Conservation (phyloP, 2,797 vertebrate species). For the Margarornis squamiger region DNA sequence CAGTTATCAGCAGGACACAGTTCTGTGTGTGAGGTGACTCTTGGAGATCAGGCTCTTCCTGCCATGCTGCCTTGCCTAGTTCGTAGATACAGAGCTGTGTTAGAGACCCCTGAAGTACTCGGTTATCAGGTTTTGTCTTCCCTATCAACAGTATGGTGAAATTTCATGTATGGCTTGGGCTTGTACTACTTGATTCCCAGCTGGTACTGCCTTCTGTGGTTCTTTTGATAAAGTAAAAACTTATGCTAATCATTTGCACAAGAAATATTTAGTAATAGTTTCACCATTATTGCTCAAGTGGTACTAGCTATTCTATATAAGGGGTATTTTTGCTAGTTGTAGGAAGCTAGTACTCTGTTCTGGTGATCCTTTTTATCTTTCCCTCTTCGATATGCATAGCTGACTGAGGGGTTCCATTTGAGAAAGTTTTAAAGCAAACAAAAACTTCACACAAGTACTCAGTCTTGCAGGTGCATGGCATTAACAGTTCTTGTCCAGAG, state of each 20-base stretch:
- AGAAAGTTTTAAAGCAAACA: background rate
- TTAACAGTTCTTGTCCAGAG: background rate
- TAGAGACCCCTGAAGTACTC: background rate
- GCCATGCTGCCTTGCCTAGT: fast-evolving
- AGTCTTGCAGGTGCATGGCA: background rate
- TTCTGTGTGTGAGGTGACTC: background rate
- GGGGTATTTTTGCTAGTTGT: background rate
- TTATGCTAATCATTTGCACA: background rate
- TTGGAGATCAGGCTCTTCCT: background rate
- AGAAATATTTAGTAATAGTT: background rate
- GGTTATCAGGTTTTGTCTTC: background rate
- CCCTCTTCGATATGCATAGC: fast-evolving
- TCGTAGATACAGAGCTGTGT: background rate
- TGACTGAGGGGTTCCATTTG: background rate
- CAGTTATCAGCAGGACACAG: background rate
- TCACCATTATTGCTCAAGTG: background rate
- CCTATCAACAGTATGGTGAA: background rate
- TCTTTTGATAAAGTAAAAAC: background rate
- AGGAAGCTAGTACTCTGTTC: background rate
- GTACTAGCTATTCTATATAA: background rate
- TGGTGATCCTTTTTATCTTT: background rate
- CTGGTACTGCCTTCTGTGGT: background rate
- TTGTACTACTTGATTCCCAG: background rate
- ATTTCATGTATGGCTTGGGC: background rate
- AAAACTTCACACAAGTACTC: fast-evolving